Evolutionary conservation across 2,113 vertebrate species (phyloP).

Genomic region (Cyphomyrus plagiostoma): DNA sequence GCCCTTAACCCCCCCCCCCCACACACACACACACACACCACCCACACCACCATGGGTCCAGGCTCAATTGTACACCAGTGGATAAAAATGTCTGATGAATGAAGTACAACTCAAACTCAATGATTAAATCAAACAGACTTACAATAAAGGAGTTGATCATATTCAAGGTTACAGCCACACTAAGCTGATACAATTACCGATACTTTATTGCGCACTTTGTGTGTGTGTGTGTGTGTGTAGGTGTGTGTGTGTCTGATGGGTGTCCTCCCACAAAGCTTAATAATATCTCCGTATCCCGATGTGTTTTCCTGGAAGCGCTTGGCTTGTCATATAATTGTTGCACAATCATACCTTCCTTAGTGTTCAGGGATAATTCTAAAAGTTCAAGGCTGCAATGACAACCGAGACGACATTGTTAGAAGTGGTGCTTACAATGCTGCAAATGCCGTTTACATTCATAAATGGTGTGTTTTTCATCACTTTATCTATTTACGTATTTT

Average conservation of each 20-base stretch:
- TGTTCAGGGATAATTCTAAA: not conserved
- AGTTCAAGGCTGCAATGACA: not conserved
- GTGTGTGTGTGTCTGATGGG: not conserved
- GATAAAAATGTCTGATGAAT: not conserved
- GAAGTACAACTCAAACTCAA: not conserved
- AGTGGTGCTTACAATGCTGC: not conserved
- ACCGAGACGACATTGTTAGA: not conserved
- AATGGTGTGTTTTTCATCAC: not conserved
- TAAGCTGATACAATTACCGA: not conserved
- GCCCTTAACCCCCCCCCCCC: not conserved
- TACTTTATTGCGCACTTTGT: not conserved
- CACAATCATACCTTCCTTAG: not conserved
- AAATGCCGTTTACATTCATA: not conserved
- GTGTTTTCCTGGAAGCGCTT: not conserved
- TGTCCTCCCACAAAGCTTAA: not conserved
- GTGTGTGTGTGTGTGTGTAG: not conserved
- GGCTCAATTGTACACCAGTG: not conserved
- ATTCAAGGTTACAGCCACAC: not conserved
- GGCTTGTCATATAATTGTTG: not conserved
- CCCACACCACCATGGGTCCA: not conserved
- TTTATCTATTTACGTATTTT: not conserved
- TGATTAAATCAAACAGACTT: not conserved
- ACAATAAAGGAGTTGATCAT: not conserved
- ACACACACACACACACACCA: not conserved
- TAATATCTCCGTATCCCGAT: not conserved